Evolutionary conservation across 2,888 invertebrate species (phyloP), one percentile per base, ranked within the genome.

Genomic region (Hydropsyche betteni): DNA sequence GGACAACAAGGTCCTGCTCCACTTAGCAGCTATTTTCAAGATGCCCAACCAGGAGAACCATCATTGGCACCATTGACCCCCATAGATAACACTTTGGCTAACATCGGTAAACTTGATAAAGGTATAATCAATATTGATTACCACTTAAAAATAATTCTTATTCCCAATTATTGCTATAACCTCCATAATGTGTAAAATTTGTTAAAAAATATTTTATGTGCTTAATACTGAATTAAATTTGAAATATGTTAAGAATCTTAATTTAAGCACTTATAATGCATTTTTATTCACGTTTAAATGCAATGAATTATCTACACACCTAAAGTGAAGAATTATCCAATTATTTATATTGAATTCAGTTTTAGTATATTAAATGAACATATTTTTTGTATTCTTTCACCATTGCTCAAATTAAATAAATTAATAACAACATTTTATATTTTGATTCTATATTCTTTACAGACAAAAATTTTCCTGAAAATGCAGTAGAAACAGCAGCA

Each of bases 401-500:
- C 24, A 24, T 24, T 2, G 2, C 24, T 24, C 24, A 53, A 6
- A 4, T 14, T 14, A 53, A 14, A 53, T 5, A 53, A 10, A 53
- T 5, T 53, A 53, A 2, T 53, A 53, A 2, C 51, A 8, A 51
- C 8, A 51, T 10, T 51, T 10, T 51, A 12, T 12, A 51, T 51
- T 10, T 12, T 51, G 51, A 51, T 51, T 51, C 24, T 24, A 24
- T 24, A 51, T 51, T 53, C 71, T 33, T 12, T 72, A 12, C n/a
- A 58, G 58, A 72, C 38, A 72, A 64, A 50, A 68, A 12, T 16
- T 12, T 51, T 16, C 24, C 10, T 73, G 36, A 61, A 24, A 69
- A 10, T 33, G 33, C 16, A 58, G 8, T 1, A 7, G 86, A 87
- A 79, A 86, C 86, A 10, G 84, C 84, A 76, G 85, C 44, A 44